phyloP scores from a whole-genome alignment of 2,888 invertebrate genomes.

The Drosophila mayaguana region DNA sequence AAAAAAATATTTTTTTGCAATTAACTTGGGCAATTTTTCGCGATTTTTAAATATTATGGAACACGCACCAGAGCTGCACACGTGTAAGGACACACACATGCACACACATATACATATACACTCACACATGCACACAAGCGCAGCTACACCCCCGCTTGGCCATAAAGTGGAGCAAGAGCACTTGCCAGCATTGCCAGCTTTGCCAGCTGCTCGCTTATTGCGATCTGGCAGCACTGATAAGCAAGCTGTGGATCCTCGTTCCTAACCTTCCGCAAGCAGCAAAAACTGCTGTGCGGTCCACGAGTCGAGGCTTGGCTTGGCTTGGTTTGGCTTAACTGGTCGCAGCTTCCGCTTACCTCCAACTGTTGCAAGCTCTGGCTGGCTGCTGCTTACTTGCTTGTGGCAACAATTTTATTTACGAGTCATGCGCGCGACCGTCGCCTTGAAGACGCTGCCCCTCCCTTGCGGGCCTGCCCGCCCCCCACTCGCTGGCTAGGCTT shows the following conservation, averaged over 20 bases:
- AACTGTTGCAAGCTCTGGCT: constrained; percentile 37
- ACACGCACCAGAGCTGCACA: constrained; percentile 69
- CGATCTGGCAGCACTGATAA: constrained; percentile 71
- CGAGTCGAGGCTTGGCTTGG: constrained; percentile 46
- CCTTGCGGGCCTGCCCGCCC: background rate
- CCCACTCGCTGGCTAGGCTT: background rate
- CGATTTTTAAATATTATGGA: constrained; percentile 80
- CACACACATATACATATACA: constrained; percentile 4
- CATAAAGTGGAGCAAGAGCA: constrained; percentile 40
- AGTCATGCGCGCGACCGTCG: constrained; percentile 73
- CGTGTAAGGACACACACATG: constrained; percentile 47
- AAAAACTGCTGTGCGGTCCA: constrained; percentile 60
- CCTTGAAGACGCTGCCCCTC: constrained; percentile 56
- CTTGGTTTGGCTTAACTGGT: constrained; percentile 48
- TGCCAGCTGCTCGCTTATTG: constrained; percentile 11
- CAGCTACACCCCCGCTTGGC: constrained; percentile 3
- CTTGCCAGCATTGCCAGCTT: constrained; percentile 48
- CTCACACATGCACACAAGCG: constrained; percentile 8
- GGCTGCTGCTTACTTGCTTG: constrained; percentile 47
- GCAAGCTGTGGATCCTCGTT: constrained; percentile 49
- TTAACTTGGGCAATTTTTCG: constrained; percentile 73
- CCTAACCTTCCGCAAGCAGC: constrained; percentile 70
- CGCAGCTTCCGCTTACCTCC: constrained; percentile 66
- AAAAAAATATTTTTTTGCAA: constrained; percentile 61
- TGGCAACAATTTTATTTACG: constrained; percentile 82